Conservation (phyloP, 2,797 vertebrate species). For the Acanthornis magna region DNA sequence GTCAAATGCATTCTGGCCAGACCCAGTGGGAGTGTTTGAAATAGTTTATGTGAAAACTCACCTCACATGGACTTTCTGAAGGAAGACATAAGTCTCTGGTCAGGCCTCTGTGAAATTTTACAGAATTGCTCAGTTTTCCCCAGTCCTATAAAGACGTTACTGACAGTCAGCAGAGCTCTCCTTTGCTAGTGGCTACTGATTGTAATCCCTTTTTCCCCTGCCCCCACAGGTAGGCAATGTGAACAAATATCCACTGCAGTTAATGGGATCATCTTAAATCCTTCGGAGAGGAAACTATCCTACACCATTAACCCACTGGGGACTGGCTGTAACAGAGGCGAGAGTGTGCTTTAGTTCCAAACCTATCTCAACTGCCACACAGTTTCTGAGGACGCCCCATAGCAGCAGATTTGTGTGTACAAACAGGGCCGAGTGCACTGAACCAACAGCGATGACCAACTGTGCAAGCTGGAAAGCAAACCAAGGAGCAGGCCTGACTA, state of each 20-base stretch:
- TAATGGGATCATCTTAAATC: conserved; percentile 46
- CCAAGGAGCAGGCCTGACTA: background rate
- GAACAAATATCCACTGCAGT: conserved; percentile 41
- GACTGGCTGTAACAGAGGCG: background rate
- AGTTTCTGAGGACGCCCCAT: background rate
- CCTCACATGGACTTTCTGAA: background rate
- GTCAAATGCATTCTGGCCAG: background rate
- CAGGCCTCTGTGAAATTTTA: background rate
- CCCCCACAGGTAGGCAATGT: background rate
- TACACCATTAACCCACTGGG: background rate
- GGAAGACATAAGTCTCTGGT: background rate
- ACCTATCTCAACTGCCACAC: background rate
- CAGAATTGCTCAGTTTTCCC: background rate
- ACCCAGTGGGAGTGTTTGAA: background rate
- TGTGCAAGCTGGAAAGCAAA: background rate
- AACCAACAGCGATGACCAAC: background rate
- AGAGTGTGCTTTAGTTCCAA: background rate
- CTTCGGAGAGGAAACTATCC: background rate
- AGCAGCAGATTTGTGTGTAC: background rate
- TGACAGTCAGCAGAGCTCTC: conserved; percentile 22
- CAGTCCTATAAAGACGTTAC: conserved; percentile 10
- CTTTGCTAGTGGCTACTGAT: background rate
- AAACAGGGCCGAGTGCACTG: background rate
- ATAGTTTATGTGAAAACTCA: background rate
- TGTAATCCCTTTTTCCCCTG: conserved; percentile 11